Evolutionary conservation across 1,140 invertebrate species (phyloP).

Genomic region (Cotesia glomerata): DNA sequence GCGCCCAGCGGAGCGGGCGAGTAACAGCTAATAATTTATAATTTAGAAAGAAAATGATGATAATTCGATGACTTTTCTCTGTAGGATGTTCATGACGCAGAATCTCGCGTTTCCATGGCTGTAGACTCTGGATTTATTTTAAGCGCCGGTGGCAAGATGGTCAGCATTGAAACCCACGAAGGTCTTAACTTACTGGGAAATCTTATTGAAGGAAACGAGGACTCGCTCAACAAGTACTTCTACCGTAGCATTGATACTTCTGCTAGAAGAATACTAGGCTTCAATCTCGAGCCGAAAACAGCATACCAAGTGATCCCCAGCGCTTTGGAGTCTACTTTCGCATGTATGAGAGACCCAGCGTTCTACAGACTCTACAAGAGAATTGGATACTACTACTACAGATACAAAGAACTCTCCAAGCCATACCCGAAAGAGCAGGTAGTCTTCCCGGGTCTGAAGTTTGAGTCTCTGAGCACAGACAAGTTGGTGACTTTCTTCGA

Average conservation of each 20-base stretch:
- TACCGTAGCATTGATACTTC: constrained; percentile 59
- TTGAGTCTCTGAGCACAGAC: constrained; percentile 64
- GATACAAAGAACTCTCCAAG: constrained; percentile 64
- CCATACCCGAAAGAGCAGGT: constrained; percentile 67
- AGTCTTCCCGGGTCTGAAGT: constrained; percentile 64
- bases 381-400: constrained; percentile 65
- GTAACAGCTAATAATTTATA: no score
- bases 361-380: constrained; percentile 72
- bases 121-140: constrained; percentile 69
- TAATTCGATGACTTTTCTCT: constrained; percentile 41
- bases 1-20: no score
- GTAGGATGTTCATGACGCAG: constrained; percentile 65
- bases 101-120: constrained; percentile 67
- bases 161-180: constrained; percentile 64
- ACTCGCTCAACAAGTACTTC: constrained; percentile 57
- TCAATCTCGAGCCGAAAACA: constrained; percentile 43
- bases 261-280: constrained; percentile 57
- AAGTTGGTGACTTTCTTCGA: constrained; percentile 67
- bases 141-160: constrained; percentile 59
- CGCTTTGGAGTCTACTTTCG: constrained; percentile 65
- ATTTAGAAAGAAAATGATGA: constrained; percentile 3
- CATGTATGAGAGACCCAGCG: constrained; percentile 71
- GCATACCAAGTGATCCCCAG: constrained; percentile 59
- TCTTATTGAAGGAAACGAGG: constrained; percentile 64
- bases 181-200: constrained; percentile 66